Conservation (phyloP, 2,797 vertebrate species). For the Ficedula albicollis region DNA sequence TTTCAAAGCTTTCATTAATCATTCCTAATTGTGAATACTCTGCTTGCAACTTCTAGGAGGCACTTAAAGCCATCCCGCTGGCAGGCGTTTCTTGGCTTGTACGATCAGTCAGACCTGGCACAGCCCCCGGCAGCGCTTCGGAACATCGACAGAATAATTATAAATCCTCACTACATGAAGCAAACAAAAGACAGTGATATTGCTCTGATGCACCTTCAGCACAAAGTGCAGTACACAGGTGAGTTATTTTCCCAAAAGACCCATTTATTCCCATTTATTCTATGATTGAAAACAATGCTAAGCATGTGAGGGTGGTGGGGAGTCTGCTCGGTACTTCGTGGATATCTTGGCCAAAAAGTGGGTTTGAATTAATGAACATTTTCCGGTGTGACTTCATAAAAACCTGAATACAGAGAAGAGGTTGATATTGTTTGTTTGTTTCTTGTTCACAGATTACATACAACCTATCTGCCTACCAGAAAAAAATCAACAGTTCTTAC, state of each 20-base stretch:
- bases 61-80: conserved; percentile 81
- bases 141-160: conserved; percentile 81
- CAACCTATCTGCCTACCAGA: conserved; percentile 89
- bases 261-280: background rate
- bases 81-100: conserved; percentile 83
- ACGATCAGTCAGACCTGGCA: conserved; percentile 67
- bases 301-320: background rate
- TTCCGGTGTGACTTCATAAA: background rate
- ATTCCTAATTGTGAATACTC: background rate
- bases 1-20: background rate
- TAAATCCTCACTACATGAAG: conserved; percentile 83
- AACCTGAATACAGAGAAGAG: background rate
- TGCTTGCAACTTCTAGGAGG: conserved; percentile 76
- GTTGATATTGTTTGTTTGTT: background rate
- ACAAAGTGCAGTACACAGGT: conserved; percentile 83
- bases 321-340: background rate
- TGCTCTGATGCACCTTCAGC: conserved; percentile 86
- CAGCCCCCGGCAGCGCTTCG: conserved; percentile 65
- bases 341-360: background rate
- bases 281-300: background rate
- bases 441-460: conserved; percentile 78
- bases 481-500: conserved; percentile 69
- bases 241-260: background rate
- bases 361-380: background rate
- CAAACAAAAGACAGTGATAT: conserved; percentile 86